Evolutionary conservation across 2,797 vertebrate species (phyloP).

Genomic region (Enteromius unitaeniatus): DNA sequence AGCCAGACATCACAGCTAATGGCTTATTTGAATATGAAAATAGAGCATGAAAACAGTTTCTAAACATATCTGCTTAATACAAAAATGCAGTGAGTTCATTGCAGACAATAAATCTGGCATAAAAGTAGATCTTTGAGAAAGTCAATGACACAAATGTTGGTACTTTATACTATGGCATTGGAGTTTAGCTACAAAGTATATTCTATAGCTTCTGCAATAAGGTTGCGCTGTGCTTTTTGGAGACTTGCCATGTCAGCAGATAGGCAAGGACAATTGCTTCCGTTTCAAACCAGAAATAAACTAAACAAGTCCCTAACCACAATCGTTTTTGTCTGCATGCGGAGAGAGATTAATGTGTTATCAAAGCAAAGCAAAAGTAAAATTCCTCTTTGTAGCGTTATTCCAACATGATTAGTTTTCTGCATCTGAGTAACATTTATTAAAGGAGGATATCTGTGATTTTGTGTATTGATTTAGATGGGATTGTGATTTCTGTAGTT

Average conservation of each 20-base stretch:
- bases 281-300: constrained; percentile 66
- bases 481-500: not conserved
- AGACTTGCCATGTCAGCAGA: constrained; percentile 71
- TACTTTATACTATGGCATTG: not conserved
- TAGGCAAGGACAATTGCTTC: constrained; percentile 70
- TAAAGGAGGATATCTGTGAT: not conserved
- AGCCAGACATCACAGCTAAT: constrained; percentile 57
- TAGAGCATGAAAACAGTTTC: not conserved
- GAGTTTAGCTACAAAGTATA: constrained; percentile 65
- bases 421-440: not conserved
- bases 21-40: constrained; percentile 55
- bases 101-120: not conserved
- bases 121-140: not conserved
- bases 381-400: constrained; percentile 12
- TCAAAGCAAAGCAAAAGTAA: constrained; percentile 33
- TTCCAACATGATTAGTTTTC: not conserved
- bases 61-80: not conserved
- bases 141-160: not conserved
- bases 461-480: not conserved
- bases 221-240: constrained; percentile 61
- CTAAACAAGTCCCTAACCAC: constrained; percentile 35
- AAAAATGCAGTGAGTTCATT: not conserved
- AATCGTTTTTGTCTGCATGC: constrained; percentile 2
- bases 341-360: constrained; percentile 32
- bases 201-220: constrained; percentile 72